phyloP scores from a whole-genome alignment of 2,888 invertebrate genomes.

The Chromoteleia sp. region DNA sequence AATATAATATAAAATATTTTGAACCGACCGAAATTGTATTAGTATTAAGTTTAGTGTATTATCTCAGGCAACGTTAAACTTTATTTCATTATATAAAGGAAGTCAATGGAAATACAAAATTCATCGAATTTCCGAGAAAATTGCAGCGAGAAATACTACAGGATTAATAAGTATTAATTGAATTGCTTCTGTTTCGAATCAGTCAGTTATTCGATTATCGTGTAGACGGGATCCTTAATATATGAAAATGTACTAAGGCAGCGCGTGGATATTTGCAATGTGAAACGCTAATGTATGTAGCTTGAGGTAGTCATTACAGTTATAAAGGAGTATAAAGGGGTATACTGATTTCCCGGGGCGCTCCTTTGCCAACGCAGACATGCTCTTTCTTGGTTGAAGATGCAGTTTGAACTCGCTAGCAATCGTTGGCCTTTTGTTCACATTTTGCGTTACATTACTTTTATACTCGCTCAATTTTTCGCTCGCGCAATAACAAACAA shows the following conservation, averaged over 20 bases:
- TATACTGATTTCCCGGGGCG: slow-evolving; percentile 71
- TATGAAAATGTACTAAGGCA: slow-evolving; percentile 58
- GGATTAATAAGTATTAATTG: slow-evolving; percentile 52
- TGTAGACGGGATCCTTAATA: slow-evolving; percentile 44
- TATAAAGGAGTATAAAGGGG: slow-evolving; percentile 68
- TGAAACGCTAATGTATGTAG: slow-evolving; percentile 60
- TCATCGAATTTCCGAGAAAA: slow-evolving; percentile 7
- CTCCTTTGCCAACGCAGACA: slow-evolving; percentile 65
- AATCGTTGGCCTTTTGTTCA: slow-evolving; percentile 66
- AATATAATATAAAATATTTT: too few relatives aligned
- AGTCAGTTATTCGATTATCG: slow-evolving; percentile 65
- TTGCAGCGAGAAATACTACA: slow-evolving; percentile 30
- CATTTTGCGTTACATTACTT: slow-evolving; percentile 51
- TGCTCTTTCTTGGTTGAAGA: slow-evolving; percentile 66
- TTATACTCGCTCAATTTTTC: slow-evolving; percentile 33
- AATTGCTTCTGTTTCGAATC: slow-evolving; percentile 47
- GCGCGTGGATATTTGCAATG: slow-evolving; percentile 58
- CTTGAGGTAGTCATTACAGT: slow-evolving; percentile 69
- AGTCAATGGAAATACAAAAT: slow-evolving; percentile 6
- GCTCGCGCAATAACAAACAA: slow-evolving; percentile 40
- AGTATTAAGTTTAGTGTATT: too few relatives aligned
- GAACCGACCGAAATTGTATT: too few relatives aligned
- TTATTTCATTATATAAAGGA: slow-evolving; percentile 9
- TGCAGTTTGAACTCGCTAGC: slow-evolving; percentile 56
- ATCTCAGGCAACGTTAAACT: too few relatives aligned